These are phyloP conservation scores for Paraplagusia blochii DNA, from an alignment of 2,113 vertebrate species.

Conservation along the genomic window DNA sequence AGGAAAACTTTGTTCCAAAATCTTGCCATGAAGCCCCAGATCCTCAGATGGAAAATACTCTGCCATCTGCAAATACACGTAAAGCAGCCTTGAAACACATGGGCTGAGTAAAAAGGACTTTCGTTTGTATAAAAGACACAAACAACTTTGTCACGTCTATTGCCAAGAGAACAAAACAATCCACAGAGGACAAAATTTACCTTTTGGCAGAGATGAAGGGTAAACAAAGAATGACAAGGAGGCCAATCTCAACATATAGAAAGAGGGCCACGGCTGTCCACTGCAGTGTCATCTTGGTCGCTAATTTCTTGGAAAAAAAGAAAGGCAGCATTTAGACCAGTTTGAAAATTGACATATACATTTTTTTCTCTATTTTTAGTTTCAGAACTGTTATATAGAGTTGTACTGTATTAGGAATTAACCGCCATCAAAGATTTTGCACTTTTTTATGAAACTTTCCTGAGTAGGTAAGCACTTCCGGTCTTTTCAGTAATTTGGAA, in stretches of 20 bases:
- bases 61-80: constrained; percentile 82
- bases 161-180: too few relatives aligned
- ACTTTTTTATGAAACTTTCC: too few relatives aligned
- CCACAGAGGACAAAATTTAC: constrained; percentile 50
- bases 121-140: neutral
- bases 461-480: too few relatives aligned
- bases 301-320: neutral
- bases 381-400: too few relatives aligned
- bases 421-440: too few relatives aligned
- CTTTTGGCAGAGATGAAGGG: constrained; percentile 89
- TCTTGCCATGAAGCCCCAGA: constrained; percentile 82
- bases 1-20: constrained; percentile 94
- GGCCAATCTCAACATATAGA: constrained; percentile 84
- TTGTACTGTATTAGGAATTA: too few relatives aligned
- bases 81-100: neutral
- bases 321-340: neutral
- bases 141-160: neutral
- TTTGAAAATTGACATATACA: too few relatives aligned
- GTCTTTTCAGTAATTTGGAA: too few relatives aligned
- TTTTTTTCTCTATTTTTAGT: too few relatives aligned
- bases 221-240: constrained; percentile 85
- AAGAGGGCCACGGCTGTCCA: constrained; percentile 87
- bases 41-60: constrained; percentile 82
- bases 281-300: constrained; percentile 83
- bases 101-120: neutral